These are phyloP conservation scores for Pediacus dermestoides DNA, from an alignment of 2,888 invertebrate species.

Conservation along the genomic window DNA sequence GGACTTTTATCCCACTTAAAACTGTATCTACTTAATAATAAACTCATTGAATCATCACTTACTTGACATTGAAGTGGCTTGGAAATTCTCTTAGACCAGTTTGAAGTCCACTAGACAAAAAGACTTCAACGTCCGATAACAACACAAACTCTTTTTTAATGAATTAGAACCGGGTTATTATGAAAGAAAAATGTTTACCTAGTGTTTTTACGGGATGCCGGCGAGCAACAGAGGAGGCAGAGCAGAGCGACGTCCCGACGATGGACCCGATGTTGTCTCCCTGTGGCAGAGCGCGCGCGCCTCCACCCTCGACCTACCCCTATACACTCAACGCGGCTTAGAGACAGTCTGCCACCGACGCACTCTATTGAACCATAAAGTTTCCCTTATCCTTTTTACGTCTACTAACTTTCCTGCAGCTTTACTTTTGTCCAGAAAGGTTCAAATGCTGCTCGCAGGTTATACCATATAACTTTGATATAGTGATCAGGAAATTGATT, in stretches of 20 bases:
- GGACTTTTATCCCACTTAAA: too few relatives aligned
- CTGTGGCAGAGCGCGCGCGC: conserved; percentile 37
- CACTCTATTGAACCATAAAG: conserved; percentile 2
- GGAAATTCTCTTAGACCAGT: too few relatives aligned
- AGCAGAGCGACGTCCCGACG: conserved; percentile 35
- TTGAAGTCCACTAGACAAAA: too few relatives aligned
- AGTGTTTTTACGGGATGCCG: conserved; percentile 5
- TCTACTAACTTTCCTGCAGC: conserved; percentile 1
- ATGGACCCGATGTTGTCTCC: conserved; percentile 32
- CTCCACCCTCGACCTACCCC: conserved; percentile 37
- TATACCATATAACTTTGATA: too few relatives aligned
- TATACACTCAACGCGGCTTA: conserved; percentile 16
- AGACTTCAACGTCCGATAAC: conserved; percentile 30
- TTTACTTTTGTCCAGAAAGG: too few relatives aligned
- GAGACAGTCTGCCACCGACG: conserved; percentile 20
- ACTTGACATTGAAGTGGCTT: too few relatives aligned
- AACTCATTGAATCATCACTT: too few relatives aligned
- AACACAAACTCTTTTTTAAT: conserved; percentile 23
- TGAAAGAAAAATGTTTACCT: conserved; percentile 7
- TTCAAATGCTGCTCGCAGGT: too few relatives aligned
- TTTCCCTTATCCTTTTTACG: not conserved
- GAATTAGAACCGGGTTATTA: conserved; percentile 11
- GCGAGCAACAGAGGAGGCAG: conserved; percentile 16
- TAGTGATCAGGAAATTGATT: too few relatives aligned
- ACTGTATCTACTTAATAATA: too few relatives aligned